A percentile compares a stretch with the other conserved stretches of the same genome.
These are phyloP conservation scores for Platypus cylindrus DNA, from an alignment of 2,888 invertebrate genomes.

Conservation along the genomic window DNA sequence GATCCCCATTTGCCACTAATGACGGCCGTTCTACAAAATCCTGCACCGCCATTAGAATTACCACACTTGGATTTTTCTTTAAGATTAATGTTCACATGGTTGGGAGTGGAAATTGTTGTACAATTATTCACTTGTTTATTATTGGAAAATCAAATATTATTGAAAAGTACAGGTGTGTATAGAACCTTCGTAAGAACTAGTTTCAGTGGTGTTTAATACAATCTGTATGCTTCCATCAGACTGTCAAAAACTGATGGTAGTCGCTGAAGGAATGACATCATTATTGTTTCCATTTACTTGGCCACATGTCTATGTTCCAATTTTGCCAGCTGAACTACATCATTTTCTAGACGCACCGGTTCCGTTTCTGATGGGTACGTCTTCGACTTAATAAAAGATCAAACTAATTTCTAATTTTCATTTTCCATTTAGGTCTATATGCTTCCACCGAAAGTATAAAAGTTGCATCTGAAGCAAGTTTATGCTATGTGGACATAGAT, in stretches of 20 bases:
- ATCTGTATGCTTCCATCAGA: conserved; percentile 45
- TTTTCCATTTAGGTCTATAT: conserved; percentile 51
- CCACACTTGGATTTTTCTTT: conserved; percentile 91
- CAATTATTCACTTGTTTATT: conserved; percentile 90
- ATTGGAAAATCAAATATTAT: conserved; percentile 90
- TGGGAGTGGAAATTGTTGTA: conserved; percentile 86
- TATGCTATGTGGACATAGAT: conserved; percentile 95
- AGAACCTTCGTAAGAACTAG: neutral
- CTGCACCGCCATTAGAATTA: conserved; percentile 67
- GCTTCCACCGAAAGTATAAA: conserved; percentile 49
- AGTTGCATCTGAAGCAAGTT: conserved; percentile 67
- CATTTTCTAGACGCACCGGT: conserved; percentile 98
- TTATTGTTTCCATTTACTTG: conserved; percentile 90
- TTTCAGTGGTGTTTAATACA: neutral
- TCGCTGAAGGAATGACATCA: conserved; percentile 85
- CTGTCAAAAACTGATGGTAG: conserved; percentile 90
- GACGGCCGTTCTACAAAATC: conserved; percentile 61
- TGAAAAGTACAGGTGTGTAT: conserved; percentile 71
- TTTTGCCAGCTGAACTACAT: conserved; percentile 85
- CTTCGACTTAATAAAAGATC: neutral
- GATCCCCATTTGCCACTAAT: conserved; percentile 56
- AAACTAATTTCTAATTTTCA: conserved; percentile 9
- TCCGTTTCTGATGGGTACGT: conserved; percentile 94
- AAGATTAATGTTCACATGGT: conserved; percentile 64
- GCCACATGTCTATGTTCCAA: conserved; percentile 99